Evolutionary conservation across 2,797 vertebrate genomes (phyloP).

Genomic region (Chelidonichthys spinosus): DNA sequence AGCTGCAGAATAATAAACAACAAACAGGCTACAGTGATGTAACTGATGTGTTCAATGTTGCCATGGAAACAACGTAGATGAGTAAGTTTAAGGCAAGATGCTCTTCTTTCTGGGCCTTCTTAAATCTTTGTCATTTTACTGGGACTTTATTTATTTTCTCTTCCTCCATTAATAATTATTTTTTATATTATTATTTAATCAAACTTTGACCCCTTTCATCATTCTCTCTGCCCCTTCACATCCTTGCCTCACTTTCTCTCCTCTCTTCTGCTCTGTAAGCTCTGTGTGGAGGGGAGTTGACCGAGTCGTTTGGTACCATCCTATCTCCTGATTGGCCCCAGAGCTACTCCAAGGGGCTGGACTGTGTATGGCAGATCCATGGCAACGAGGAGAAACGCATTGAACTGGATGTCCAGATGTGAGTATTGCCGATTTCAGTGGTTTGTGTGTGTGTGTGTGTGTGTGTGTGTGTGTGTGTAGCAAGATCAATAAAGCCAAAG

Average conservation of each 20-base stretch:
- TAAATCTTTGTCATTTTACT: constrained; percentile 5
- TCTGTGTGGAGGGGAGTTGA: constrained; percentile 91
- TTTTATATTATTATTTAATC: constrained; percentile 13
- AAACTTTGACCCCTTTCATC: not conserved
- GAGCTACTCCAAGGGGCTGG: constrained; percentile 92
- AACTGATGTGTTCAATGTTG: not conserved
- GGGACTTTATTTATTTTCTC: constrained; percentile 8
- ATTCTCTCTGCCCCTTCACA: not conserved
- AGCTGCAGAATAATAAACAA: not conserved
- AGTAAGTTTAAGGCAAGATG: too few relatives aligned
- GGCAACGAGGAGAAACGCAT: constrained; percentile 92
- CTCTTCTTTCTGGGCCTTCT: not conserved
- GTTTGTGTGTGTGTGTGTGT: not conserved
- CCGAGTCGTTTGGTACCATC: constrained; percentile 88
- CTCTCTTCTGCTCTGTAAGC: constrained; percentile 75
- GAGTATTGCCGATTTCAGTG: constrained; percentile 52
- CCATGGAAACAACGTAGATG: not conserved
- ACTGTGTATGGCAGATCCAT: constrained; percentile 94
- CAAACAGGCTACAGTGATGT: not conserved
- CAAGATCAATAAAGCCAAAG: too few relatives aligned
- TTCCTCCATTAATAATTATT: constrained; percentile 12
- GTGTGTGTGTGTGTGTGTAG: too few relatives aligned
- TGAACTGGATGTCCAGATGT: constrained; percentile 93
- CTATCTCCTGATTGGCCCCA: constrained; percentile 96
- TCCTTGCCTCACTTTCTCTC: constrained; percentile 26